Percentiles rank a stretch among this genome's conserved stretches.
phyloP scores from a whole-genome alignment of 2,888 invertebrate species.

The Autographa pulchrina region DNA sequence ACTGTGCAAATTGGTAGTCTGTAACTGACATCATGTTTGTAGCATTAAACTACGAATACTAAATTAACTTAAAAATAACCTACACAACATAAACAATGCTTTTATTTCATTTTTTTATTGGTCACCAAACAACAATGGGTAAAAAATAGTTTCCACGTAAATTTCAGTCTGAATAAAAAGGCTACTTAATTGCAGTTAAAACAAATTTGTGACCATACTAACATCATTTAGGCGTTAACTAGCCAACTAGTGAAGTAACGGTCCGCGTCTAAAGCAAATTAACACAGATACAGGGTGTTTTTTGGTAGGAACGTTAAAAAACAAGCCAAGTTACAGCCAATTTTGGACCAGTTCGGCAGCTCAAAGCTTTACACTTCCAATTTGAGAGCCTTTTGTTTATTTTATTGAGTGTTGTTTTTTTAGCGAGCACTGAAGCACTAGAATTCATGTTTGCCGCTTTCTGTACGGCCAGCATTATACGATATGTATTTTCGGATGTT shows the following conservation, averaged over 20 bases:
- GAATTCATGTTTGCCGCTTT: conserved; percentile 27
- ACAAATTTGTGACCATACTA: conserved; percentile 16
- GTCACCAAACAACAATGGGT: too few relatives aligned
- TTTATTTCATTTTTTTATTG: too few relatives aligned
- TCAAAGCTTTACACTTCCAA: conserved; percentile 57
- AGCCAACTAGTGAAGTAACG: conserved; percentile 36
- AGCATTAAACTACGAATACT: too few relatives aligned
- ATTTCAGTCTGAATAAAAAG: neutral
- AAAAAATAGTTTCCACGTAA: neutral
- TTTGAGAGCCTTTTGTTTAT: conserved; percentile 55
- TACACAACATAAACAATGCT: too few relatives aligned
- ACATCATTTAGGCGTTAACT: conserved; percentile 19
- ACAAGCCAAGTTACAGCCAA: conserved; percentile 37
- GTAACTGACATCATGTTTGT: too few relatives aligned
- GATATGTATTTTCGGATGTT: conserved; percentile 17
- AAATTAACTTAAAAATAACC: too few relatives aligned
- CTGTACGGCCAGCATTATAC: conserved; percentile 25
- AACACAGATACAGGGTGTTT: conserved; percentile 38
- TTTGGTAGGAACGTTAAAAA: conserved; percentile 38
- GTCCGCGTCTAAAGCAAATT: conserved; percentile 40
- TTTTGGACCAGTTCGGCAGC: conserved; percentile 43
- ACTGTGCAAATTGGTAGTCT: too few relatives aligned
- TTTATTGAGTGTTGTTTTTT: conserved; percentile 53
- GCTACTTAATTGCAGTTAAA: neutral
- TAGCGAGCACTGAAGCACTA: conserved; percentile 41